A percentile compares a stretch with the other conserved stretches of the same genome.
These are phyloP conservation scores for Agrochola circellaris DNA, from an alignment of 2,888 invertebrate species.

Conservation along the genomic window DNA sequence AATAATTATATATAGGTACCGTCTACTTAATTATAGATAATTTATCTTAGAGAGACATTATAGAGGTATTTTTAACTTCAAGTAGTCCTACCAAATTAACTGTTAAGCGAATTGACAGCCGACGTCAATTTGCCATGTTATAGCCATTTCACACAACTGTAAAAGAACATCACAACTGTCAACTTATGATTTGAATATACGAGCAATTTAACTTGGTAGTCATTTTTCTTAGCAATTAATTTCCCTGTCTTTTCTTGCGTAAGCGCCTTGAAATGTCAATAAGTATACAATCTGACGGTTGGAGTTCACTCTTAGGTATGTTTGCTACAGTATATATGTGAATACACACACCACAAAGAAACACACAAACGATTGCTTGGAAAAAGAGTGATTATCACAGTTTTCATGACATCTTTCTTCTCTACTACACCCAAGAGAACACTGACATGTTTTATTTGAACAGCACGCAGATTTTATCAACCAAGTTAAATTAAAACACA, in stretches of 20 bases:
- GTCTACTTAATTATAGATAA: not conserved
- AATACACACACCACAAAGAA: not conserved
- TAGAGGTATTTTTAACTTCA: not conserved
- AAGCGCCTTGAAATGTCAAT: not conserved
- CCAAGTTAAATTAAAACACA: conserved; percentile 49
- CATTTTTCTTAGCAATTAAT: not conserved
- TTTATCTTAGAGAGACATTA: not conserved
- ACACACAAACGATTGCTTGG: not conserved
- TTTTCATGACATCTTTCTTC: conserved; percentile 23
- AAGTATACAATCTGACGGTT: not conserved
- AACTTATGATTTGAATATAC: too few species aligned
- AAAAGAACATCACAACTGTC: too few species aligned
- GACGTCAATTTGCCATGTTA: too few species aligned
- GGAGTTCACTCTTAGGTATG: not conserved
- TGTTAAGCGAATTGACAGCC: not conserved
- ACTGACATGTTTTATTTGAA: conserved; percentile 34
- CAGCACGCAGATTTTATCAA: conserved; percentile 34
- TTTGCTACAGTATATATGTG: not conserved
- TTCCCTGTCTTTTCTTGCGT: not conserved
- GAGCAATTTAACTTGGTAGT: too few species aligned
- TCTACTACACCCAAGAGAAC: conserved; percentile 23
- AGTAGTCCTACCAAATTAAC: not conserved
- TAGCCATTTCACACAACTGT: too few species aligned
- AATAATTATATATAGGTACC: conserved; percentile 10
- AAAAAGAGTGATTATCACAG: conserved; percentile 1